Evolutionary conservation across 1,140 invertebrate species (phyloP).

Genomic region (Drosophila fuyamai): DNA sequence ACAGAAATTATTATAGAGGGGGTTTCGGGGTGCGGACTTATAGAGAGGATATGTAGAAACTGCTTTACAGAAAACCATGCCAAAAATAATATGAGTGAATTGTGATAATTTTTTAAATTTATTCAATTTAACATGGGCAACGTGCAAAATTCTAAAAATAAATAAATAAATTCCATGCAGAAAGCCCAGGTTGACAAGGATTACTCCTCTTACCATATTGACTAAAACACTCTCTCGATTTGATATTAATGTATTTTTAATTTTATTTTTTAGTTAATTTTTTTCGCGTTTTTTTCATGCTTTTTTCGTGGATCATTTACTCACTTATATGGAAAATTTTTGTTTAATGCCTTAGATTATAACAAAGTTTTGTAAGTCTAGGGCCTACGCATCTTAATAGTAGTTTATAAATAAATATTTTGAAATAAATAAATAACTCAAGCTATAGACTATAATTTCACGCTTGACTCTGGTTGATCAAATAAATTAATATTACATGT

Average conservation of each 20-base stretch:
- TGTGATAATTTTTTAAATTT: conserved; percentile 34
- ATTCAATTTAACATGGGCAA: conserved; percentile 27
- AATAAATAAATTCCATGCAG: conserved; percentile 50
- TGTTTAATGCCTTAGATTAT: conserved; percentile 37
- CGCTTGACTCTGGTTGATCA: conserved; percentile 42
- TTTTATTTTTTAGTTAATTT: conserved; percentile 57
- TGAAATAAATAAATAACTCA: conserved; percentile 73
- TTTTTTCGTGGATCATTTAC: conserved; percentile 54
- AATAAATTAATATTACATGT: conserved; percentile 65
- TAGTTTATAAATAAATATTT: conserved; percentile 64
- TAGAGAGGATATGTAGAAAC: conserved; percentile 22
- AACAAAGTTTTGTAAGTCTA: conserved; percentile 69
- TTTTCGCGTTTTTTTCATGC: conserved; percentile 50
- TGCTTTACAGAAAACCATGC: conserved; percentile 62
- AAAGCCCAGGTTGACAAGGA: conserved; percentile 8
- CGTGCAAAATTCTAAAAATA: conserved; percentile 57
- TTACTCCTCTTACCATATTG: conserved; percentile 52
- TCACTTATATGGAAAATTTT: conserved; percentile 36
- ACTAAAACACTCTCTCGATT: conserved; percentile 29
- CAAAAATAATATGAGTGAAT: conserved; percentile 36
- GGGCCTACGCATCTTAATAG: conserved; percentile 33
- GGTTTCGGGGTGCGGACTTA: conserved; percentile 14
- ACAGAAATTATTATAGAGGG: conserved; percentile 42
- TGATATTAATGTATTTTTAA: conserved; percentile 64
- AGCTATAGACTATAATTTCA: conserved; percentile 62